A percentile compares a stretch with the other conserved stretches of the same genome.
Conservation (phyloP, 2,797 vertebrate genomes). For the Limosa lapponica region DNA sequence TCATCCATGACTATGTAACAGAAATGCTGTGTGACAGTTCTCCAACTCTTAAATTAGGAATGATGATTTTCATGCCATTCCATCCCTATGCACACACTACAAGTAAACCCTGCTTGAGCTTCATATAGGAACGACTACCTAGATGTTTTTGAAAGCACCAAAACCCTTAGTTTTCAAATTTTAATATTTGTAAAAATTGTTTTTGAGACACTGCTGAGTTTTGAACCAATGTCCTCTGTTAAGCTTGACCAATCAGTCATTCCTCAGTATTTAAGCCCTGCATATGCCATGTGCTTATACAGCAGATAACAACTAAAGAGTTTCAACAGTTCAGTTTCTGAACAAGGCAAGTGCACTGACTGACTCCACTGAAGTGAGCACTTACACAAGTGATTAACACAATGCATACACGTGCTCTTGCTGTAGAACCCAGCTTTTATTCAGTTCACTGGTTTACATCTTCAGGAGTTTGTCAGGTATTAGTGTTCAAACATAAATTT, state of each 20-base stretch:
- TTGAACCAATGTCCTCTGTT: neutral
- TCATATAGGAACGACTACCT: neutral
- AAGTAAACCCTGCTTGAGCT: neutral
- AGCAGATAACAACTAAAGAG: neutral
- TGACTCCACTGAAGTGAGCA: neutral
- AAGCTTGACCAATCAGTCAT: neutral
- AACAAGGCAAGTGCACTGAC: neutral
- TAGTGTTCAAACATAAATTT: neutral
- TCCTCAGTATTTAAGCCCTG: neutral
- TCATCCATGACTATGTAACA: neutral
- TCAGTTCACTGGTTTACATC: neutral
- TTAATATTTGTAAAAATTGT: neutral
- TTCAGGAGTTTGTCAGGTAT: neutral
- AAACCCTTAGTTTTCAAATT: neutral
- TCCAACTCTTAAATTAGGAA: neutral
- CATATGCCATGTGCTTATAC: neutral
- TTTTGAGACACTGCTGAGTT: neutral
- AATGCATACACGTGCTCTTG: neutral
- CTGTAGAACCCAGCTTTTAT: neutral
- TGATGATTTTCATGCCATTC: neutral
- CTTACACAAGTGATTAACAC: neutral
- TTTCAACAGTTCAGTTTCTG: neutral
- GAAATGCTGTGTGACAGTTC: neutral
- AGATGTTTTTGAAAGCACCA: neutral
- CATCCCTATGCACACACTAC: neutral